Conservation (phyloP, 2,797 vertebrate species). For the Poecilia wingei region DNA sequence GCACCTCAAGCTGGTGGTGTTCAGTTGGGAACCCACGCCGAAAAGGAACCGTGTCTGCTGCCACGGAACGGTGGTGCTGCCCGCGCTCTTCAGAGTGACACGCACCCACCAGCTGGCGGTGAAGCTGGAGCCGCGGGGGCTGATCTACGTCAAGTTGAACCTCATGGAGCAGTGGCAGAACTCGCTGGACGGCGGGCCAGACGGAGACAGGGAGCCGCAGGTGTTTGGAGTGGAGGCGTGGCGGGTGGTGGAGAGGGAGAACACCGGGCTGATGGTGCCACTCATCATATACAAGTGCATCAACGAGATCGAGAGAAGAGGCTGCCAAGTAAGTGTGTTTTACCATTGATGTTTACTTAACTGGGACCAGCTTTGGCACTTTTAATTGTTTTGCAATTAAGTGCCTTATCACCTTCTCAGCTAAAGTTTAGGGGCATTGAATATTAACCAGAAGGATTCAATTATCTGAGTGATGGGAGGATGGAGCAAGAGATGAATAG, state of each 20-base stretch:
- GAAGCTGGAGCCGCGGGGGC: constrained; percentile 92
- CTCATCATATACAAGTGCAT: constrained; percentile 95
- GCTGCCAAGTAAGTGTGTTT: constrained; percentile 89
- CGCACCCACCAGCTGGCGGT: constrained; percentile 92
- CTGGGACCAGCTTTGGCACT: background rate
- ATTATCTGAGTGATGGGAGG: background rate
- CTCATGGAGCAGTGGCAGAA: constrained; percentile 98
- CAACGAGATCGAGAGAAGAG: constrained; percentile 94
- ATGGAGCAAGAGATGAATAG: background rate
- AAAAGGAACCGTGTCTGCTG: constrained; percentile 92
- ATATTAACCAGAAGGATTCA: background rate
- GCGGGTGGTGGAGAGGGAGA: constrained; percentile 93
- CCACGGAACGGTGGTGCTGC: constrained; percentile 92
- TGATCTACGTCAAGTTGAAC: constrained; percentile 96
- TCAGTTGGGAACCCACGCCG: constrained; percentile 95
- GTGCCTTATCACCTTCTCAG: background rate
- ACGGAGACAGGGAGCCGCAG: constrained; percentile 81
- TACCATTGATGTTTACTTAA: background rate
- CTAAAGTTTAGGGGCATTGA: background rate
- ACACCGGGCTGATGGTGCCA: constrained; percentile 88
- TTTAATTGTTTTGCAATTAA: background rate
- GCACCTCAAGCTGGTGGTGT: constrained; percentile 96
- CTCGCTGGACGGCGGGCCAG: constrained; percentile 84
- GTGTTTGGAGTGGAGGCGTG: constrained; percentile 92
- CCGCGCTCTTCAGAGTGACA: constrained; percentile 91